Conservation (phyloP, 2,113 vertebrate genomes). For the Varanus komodoensis region DNA sequence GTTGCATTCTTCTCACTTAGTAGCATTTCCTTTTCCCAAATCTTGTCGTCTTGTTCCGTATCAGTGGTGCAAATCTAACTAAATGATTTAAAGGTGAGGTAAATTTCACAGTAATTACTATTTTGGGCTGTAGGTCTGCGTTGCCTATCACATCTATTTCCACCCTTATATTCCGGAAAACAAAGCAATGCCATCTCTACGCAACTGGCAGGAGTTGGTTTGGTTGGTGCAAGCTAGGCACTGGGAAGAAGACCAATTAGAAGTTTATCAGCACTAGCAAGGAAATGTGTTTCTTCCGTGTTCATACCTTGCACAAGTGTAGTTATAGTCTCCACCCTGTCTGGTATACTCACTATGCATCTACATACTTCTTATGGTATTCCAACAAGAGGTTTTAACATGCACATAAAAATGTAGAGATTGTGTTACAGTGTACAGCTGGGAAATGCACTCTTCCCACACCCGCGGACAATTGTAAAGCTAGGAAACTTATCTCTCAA, state of each 20-base stretch:
- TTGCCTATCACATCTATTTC: not conserved
- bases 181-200: not conserved
- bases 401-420: not conserved
- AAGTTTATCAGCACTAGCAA: constrained; percentile 66
- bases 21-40: not conserved
- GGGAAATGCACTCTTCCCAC: not conserved
- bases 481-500: not conserved
- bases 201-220: not conserved
- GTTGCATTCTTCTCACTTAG: not conserved
- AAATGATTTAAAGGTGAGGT: not conserved
- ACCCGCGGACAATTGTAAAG: constrained; percentile 14
- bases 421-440: not conserved
- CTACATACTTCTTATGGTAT: constrained; percentile 31
- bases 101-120: not conserved
- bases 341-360: constrained; percentile 67
- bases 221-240: constrained; percentile 57
- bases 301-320: constrained; percentile 65
- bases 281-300: constrained; percentile 66
- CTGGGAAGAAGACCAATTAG: constrained; percentile 73
- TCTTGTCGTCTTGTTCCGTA: not conserved
- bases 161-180: not conserved
- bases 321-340: constrained; percentile 64
- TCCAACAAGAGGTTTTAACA: not conserved
- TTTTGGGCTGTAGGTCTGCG: not conserved
- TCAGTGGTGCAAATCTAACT: not conserved